Base-by-base conservation (phyloP, 2,113 vertebrate species). In the Pitta sordida region DNA sequence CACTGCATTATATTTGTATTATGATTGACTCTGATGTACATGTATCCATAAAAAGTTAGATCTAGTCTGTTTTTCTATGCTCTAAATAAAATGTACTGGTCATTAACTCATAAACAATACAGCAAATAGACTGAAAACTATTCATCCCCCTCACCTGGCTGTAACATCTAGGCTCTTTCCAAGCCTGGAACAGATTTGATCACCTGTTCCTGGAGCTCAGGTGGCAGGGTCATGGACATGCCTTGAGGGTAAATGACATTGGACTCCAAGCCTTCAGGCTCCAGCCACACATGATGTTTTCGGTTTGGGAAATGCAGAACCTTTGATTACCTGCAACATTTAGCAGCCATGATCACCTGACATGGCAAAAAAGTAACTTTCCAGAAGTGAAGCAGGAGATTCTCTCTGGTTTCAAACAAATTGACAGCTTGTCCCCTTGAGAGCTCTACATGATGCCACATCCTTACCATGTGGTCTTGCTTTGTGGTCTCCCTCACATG, bases 171-270 rank as follows among this genome's bases (percentile, higher is more conserved):
- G 3, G 98, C 98, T 64, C 96, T 97, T 90, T 97, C 98, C 95
- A 99, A 71, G 59, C 98, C 97, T 13, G 97, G 98, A 87, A 99
- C 98, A 13, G 98, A 98, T 52, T 94, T 97, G 95, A 99, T 97
- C 95, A 99, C 98, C 75, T 98, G 97, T 68, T 99, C 98, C 95
- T 99, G 99, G 26, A 98, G 69, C 58, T 99, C 98, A 13, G 98
- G 97, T 2, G 99, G 99, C 91, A 99, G 97, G 0, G 99, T 99
- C 98, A 99, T 98, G 11, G 99, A 99, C 34, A 99, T 96, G 58
- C 99, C 99, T 92, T 99, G 99, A 1, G 99, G 99, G 91, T 99
- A 99, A 79, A 99, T 94, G 60, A 99, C 95, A 19, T 98, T 97
- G 51, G 99, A 99, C 94, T 97, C 98, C 96, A 99, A 18, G 22